Evolutionary conservation across 2,888 invertebrate species (phyloP).

Genomic region (Rugalucina vietnamica): DNA sequence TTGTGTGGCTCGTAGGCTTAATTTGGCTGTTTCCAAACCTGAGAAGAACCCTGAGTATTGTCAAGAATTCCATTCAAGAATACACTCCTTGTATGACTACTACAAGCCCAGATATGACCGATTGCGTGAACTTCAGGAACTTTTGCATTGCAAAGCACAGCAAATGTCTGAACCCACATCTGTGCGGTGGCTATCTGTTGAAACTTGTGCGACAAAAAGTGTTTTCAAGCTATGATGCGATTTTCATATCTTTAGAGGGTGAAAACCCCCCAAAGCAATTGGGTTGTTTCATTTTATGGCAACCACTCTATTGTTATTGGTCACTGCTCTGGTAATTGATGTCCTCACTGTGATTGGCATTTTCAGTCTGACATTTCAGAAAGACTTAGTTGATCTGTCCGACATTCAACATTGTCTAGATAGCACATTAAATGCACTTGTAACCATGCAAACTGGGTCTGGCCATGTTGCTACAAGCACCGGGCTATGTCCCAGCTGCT

Average conservation of each 20-base stretch:
- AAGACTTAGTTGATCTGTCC: conserved; percentile 38
- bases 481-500: background rate
- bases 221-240: conserved; percentile 20
- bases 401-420: conserved; percentile 39
- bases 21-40: conserved; percentile 55
- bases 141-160: conserved; percentile 28
- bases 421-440: conserved; percentile 29
- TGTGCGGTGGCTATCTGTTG: conserved; percentile 34
- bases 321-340: conserved; percentile 32
- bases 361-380: conserved; percentile 29
- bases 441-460: conserved; percentile 34
- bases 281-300: conserved; percentile 11
- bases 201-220: conserved; percentile 27
- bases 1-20: conserved; percentile 51
- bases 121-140: conserved; percentile 25
- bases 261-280: conserved; percentile 22
- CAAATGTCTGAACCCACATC: conserved; percentile 38
- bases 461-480: conserved; percentile 22
- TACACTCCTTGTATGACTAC: conserved; percentile 44
- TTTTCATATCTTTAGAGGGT: conserved; percentile 20
- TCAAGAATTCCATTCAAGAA: conserved; percentile 20
- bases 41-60: conserved; percentile 34
- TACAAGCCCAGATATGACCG: conserved; percentile 51
- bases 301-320: conserved; percentile 7
- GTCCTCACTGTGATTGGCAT: conserved; percentile 27